Base-by-base conservation (phyloP, 2,113 vertebrate genomes). In the Aramus guarauna region DNA sequence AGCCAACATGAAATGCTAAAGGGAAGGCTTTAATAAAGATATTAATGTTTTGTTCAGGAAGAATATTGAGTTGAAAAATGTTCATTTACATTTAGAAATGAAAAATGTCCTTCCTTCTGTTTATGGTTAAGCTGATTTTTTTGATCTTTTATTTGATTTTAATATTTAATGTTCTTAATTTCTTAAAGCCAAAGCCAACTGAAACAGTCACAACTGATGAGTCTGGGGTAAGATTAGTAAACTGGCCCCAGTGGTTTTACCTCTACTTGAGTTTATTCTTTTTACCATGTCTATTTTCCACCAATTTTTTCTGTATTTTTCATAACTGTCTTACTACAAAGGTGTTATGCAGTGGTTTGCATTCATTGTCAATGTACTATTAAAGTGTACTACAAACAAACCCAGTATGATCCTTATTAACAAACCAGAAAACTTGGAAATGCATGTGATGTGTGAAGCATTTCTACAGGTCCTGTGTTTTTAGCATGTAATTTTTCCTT, bases 161-260 rank as follows among this genome's bases (percentile, higher is more conserved):
- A 98, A 98, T 97, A 92, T 95, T 87, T 95, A 92, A 97, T 98
- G 66, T 98, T 98, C 97, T 98, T 98, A 98, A 97, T 98, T 99
- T 99, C 98, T 99, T 99, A 96, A 98, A 98, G 97, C 97, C 97
- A 99, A 99, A 99, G 99, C 99, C 99, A 98, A 99, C 99, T 98
- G 99, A 99, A 98, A 99, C 98, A 98, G 99, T 99, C 98, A 98
- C 99, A 99, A 99, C 99, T 98, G 99, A 99, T 99, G 99, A 99
- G 97, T 96, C 98, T 98, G 99, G 99, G 99, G 99, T 99, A 99
- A 99, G 99, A 99, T 96, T 96, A 98, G 98, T 96, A 93, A 96
- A 97, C 75, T 74, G 96, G 96, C 97, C 97, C 97, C 97, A 96
- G 96, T 98, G 97, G 97, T 98, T 98, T 98, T 99, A 98, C 97